Percentiles rank a stretch among this genome's conserved stretches.
Evolutionary conservation across 2,113 vertebrate species (phyloP).

Genomic region (Callorhinus ursinus): DNA sequence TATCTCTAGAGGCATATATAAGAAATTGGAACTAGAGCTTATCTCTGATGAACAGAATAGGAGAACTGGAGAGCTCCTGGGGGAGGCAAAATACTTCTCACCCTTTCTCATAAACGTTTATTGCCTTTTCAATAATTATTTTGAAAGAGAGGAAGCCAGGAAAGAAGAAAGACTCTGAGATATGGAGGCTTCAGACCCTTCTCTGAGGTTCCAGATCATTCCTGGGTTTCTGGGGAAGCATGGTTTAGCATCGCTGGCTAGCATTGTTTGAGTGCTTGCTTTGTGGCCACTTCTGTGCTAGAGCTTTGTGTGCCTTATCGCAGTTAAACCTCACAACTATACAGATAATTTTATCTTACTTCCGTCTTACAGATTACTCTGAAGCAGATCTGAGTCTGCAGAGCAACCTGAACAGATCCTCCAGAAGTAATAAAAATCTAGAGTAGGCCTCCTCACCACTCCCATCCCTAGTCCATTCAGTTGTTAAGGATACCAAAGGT

Average conservation of each 20-base stretch:
- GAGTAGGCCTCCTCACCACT: neutral
- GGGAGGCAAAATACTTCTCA: neutral
- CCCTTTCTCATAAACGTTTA: neutral
- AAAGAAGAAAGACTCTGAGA: neutral
- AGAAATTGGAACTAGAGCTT: neutral
- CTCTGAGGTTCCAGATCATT: neutral
- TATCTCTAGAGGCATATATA: neutral
- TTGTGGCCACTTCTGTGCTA: neutral
- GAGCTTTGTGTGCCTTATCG: neutral
- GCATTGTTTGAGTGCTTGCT: neutral
- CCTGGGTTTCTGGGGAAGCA: neutral
- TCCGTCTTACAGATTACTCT: neutral
- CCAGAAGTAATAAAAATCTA: neutral
- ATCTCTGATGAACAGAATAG: neutral
- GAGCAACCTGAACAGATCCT: neutral
- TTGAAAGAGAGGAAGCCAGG: neutral
- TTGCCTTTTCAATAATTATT: neutral
- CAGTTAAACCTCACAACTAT: neutral
- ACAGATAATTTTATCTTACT: neutral
- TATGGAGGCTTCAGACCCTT: neutral
- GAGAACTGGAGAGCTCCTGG: neutral
- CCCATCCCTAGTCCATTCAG: neutral
- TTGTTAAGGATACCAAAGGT: neutral
- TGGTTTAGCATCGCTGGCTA: neutral
- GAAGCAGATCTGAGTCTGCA: neutral